Percentiles rank a stretch among this genome's conserved stretches.
Conservation (phyloP, 2,888 invertebrate genomes). For the Sminthurinus aureus region DNA sequence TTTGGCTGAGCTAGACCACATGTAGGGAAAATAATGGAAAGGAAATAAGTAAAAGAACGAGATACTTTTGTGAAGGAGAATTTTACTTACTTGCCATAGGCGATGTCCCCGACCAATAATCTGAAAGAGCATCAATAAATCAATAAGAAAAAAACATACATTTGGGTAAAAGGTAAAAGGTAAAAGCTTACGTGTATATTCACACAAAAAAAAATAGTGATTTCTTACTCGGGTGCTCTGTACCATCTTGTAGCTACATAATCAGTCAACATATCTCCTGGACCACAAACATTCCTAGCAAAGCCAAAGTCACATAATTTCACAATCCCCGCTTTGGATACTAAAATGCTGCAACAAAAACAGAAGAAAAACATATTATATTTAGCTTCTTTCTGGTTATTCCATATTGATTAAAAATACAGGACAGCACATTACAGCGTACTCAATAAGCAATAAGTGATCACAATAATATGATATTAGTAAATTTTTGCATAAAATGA, state of each 20-base stretch:
- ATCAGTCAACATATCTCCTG: constrained; percentile 83
- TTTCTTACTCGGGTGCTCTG: neutral
- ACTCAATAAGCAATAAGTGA: too few relatives aligned
- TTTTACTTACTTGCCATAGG: constrained; percentile 58
- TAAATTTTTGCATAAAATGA: too few relatives aligned
- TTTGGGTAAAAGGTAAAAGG: too few relatives aligned
- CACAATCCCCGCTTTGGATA: constrained; percentile 80
- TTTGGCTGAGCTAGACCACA: too few relatives aligned
- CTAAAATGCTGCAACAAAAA: constrained; percentile 68
- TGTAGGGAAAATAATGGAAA: neutral
- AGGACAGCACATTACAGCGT: too few relatives aligned
- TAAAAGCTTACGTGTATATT: too few relatives aligned
- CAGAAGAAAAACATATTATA: neutral
- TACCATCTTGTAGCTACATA: constrained; percentile 93
- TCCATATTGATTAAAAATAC: too few relatives aligned
- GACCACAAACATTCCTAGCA: constrained; percentile 71
- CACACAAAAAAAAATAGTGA: too few relatives aligned
- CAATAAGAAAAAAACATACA: too few relatives aligned
- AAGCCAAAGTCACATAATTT: constrained; percentile 93
- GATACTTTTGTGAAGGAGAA: neutral
- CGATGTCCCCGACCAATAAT: constrained; percentile 73
- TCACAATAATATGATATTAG: too few relatives aligned
- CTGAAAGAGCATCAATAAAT: too few relatives aligned
- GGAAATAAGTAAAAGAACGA: neutral
- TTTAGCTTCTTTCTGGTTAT: too few relatives aligned